Base-by-base conservation (phyloP, 2,888 invertebrate species). In the Eristalis arbustorum region DNA sequence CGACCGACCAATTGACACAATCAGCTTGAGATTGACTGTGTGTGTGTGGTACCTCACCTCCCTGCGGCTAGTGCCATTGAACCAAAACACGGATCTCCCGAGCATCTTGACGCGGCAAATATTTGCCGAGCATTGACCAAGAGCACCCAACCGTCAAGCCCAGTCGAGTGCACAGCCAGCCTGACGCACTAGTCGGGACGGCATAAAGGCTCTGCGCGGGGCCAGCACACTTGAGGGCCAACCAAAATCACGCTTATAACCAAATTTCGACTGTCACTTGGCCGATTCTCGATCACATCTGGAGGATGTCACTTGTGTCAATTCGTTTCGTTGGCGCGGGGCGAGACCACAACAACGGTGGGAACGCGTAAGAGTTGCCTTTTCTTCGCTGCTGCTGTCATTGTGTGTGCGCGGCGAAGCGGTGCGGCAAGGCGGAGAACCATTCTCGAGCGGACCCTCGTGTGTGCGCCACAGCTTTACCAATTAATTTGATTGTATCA, bases 401-500 rank as follows among this genome's bases (percentile, higher is more conserved):
- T 67, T 78, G 57, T 73, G 62, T 57, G 57, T 73, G 62, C 40
- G 34, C 25, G 25, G 25, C 1, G 25, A 25, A 1, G 31, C 6
- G 8, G 1, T 31, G 18, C 3, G 59, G 22, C 56, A 8, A 8
- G 31, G 31, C 31, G 22, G 18, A 68, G 62, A 73, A 74, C 13
- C 18, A 40, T 80, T 74, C 73, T 62, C 67, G 31, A 31, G 31
- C 62, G n/a, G 61, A 62, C 40, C 56, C 28, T 63, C 61, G 80
- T 11, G 75, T 34, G 31, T 59, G 40, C 62, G 63, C 68, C 75
- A 49, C 62, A 49, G 13, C 25, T 61, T 42, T 67, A 62, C 75
- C 80, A 84, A 80, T 80, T 75, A 84, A 79, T 71, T 62, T 71
- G 84, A 80, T 84, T 40, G 34, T 79, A 80, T 84, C 80, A 75